Percentiles rank a stretch among this genome's conserved stretches.
Conservation (phyloP, 1,140 invertebrate species). For the Drosophila biarmipes region DNA sequence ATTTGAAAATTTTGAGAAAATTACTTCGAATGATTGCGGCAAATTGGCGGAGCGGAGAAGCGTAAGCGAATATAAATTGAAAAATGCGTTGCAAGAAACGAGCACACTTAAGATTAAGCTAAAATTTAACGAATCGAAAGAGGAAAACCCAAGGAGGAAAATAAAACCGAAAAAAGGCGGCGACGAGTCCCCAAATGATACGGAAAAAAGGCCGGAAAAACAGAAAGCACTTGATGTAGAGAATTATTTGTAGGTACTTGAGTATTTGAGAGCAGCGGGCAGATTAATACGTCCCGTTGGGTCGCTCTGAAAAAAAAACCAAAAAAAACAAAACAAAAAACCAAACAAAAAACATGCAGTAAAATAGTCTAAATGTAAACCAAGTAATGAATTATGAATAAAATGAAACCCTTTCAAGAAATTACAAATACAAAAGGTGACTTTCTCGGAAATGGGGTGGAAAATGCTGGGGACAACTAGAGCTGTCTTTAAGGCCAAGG, state of each 20-base stretch:
- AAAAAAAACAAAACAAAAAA: background rate
- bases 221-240: slow-evolving; percentile 60
- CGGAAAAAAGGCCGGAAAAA: slow-evolving; percentile 13
- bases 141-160: slow-evolving; percentile 4
- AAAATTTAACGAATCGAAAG: slow-evolving; percentile 47
- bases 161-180: slow-evolving; percentile 5
- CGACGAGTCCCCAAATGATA: slow-evolving; percentile 11
- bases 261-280: slow-evolving; percentile 31
- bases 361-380: slow-evolving; percentile 71
- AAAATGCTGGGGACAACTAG: slow-evolving; percentile 1
- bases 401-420: slow-evolving; percentile 55
- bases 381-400: slow-evolving; percentile 67
- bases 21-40: slow-evolving; percentile 35
- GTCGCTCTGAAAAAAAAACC: slow-evolving; percentile 1
- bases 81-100: slow-evolving; percentile 9
- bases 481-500: background rate
- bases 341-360: slow-evolving; percentile 45
- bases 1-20: slow-evolving; percentile 33
- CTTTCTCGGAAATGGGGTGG: background rate
- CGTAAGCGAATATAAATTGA: slow-evolving; percentile 9
- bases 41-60: slow-evolving; percentile 29
- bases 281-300: slow-evolving; percentile 19
- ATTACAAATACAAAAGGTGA: slow-evolving; percentile 5
- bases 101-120: slow-evolving; percentile 59
- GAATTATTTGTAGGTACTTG: slow-evolving; percentile 57